These are phyloP conservation scores for Daboia siamensis DNA, from an alignment of 2,113 vertebrate genomes.

Conservation along the genomic window DNA sequence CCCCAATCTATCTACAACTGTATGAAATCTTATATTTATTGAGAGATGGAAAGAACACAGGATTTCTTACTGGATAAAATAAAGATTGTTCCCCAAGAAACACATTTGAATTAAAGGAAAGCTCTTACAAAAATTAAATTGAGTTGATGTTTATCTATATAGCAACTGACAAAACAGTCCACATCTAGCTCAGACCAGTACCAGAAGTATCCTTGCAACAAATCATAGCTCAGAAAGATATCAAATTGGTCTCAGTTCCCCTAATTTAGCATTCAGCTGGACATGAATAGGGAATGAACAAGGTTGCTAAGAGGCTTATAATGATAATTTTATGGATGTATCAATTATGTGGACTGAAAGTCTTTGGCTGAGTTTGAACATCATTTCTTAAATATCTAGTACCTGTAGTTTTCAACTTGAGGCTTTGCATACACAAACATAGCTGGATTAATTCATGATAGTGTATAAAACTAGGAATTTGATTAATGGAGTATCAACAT, in stretches of 20 bases:
- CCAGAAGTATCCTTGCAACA: not conserved
- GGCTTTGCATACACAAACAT: not conserved
- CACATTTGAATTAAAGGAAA: not conserved
- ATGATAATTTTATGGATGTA: not conserved
- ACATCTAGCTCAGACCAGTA: not conserved
- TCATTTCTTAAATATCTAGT: not conserved
- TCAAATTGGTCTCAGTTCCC: not conserved
- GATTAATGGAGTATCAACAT: not conserved
- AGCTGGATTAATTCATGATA: not conserved
- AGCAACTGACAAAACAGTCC: not conserved
- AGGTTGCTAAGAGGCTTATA: not conserved
- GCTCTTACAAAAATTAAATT: not conserved
- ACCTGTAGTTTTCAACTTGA: not conserved
- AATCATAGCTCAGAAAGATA: not conserved
- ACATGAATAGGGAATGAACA: not conserved
- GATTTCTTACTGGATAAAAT: not conserved
- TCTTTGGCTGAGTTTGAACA: not conserved
- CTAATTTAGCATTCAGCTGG: not conserved
- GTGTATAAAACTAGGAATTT: not conserved
- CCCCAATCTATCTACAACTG: not conserved
- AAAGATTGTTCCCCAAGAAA: not conserved
- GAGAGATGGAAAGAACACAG: not conserved
- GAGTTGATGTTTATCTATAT: not conserved
- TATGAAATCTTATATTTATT: not conserved
- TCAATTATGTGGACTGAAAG: not conserved